Conservation (phyloP, 1,140 invertebrate genomes). For the Dysdera silvatica region DNA sequence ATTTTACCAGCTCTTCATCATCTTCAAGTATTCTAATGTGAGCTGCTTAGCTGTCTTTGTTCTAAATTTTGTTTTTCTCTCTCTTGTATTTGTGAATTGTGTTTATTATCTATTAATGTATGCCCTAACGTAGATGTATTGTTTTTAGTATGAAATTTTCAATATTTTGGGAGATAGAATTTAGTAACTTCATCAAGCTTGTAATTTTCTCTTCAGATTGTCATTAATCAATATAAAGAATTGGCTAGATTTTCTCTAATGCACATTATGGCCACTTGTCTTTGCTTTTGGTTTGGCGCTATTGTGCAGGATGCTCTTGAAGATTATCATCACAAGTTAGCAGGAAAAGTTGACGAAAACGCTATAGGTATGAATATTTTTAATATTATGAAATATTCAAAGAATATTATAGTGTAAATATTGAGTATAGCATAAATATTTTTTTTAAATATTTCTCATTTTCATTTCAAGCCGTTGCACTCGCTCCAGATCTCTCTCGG, state of each 20-base stretch:
- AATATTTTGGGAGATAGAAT: no score
- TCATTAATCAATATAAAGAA: conserved; percentile 52
- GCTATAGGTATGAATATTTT: no score
- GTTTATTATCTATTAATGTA: neutral
- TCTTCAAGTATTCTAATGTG: conserved; percentile 69
- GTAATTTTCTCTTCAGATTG: conserved; percentile 44
- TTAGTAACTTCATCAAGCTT: no score
- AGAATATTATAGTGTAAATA: no score
- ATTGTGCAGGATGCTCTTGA: conserved; percentile 61
- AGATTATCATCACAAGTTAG: conserved; percentile 28
- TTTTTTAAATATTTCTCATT: no score
- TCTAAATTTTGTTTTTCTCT: neutral
- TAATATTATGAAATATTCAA: no score
- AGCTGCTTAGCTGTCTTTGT: conserved; percentile 40
- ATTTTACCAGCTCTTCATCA: conserved; percentile 61
- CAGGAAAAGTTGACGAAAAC: neutral
- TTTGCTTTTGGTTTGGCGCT: conserved; percentile 64
- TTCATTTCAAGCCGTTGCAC: no score
- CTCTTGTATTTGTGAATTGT: neutral
- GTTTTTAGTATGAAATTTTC: no score
- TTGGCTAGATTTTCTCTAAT: conserved; percentile 59
- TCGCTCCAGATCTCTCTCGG: no score
- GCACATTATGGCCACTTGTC: conserved; percentile 61
- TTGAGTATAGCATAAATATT: no score
- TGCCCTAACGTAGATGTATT: no score